Conservation (phyloP, 2,888 invertebrate species). For the Caenorhabditis sinica region DNA sequence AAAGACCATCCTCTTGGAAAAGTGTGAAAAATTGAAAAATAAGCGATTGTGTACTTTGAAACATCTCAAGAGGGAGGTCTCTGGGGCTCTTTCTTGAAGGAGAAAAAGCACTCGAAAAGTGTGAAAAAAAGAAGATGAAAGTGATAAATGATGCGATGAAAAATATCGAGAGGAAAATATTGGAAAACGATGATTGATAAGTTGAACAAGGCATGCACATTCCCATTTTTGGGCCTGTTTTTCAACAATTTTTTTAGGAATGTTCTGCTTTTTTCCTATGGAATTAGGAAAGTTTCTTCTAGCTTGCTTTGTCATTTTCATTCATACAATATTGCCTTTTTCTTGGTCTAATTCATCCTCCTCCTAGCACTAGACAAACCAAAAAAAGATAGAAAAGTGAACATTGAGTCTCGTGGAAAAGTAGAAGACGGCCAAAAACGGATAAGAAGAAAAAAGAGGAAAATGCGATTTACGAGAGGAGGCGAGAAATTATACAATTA, state of each 20-base stretch:
- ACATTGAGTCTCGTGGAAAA: constrained; percentile 36
- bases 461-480: constrained; percentile 50
- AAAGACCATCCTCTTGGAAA: background rate
- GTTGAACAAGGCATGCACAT: background rate
- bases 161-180: background rate
- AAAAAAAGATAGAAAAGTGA: constrained; percentile 24
- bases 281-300: background rate
- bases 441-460: constrained; percentile 5
- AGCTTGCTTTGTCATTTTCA: background rate
- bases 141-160: constrained; percentile 48
- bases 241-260: background rate
- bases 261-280: background rate
- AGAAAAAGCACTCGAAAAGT: constrained; percentile 23
- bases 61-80: constrained; percentile 47
- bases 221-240: background rate
- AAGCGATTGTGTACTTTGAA: constrained; percentile 32
- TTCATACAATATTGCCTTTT: background rate
- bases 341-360: background rate
- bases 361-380: background rate
- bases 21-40: background rate
- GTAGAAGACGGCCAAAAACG: background rate
- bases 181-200: constrained; percentile 42
- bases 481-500: constrained; percentile 61
- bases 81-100: constrained; percentile 1
- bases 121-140: constrained; percentile 26